These are phyloP conservation scores for Stenodema calcarata DNA, from an alignment of 2,888 invertebrate genomes.

Conservation along the genomic window DNA sequence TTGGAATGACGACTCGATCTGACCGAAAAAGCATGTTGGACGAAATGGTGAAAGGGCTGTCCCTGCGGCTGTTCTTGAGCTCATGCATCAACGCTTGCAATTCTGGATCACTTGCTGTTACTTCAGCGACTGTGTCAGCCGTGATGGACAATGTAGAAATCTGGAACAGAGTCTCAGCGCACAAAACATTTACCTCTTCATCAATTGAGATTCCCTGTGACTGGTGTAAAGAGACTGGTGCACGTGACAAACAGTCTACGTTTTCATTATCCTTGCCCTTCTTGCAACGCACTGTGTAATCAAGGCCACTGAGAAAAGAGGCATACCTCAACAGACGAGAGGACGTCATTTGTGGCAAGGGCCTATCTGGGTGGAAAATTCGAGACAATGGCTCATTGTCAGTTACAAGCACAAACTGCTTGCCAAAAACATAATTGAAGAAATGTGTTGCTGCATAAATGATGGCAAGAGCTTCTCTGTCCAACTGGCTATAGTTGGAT, in stretches of 20 bases:
- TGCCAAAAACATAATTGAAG: slow-evolving; percentile 48
- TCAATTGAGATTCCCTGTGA: not conserved
- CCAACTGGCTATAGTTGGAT: too few relatives aligned
- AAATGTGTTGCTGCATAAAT: slow-evolving; percentile 49
- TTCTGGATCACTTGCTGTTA: slow-evolving; percentile 46
- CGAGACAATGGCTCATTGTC: slow-evolving; percentile 49
- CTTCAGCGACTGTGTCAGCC: slow-evolving; percentile 4
- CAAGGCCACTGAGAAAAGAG: slow-evolving; percentile 32
- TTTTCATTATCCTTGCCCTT: slow-evolving; percentile 51
- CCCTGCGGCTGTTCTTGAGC: too few relatives aligned
- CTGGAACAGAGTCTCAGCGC: not conserved
- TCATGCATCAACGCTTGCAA: not conserved
- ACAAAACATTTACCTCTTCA: slow-evolving; percentile 16
- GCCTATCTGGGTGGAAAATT: slow-evolving; percentile 45
- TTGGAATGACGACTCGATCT: too few relatives aligned
- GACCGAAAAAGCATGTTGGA: slow-evolving; percentile 33
- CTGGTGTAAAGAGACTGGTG: not conserved
- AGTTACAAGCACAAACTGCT: slow-evolving; percentile 44
- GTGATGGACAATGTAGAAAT: slow-evolving; percentile 34
- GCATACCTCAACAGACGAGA: too few relatives aligned
- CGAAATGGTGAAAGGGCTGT: slow-evolving; percentile 4
- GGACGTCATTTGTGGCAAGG: slow-evolving; percentile 46
- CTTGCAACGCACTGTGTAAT: slow-evolving; percentile 44
- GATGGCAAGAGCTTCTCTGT: too few relatives aligned
- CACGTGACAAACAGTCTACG: too few relatives aligned